Base-by-base conservation (phyloP, 1,140 invertebrate species). In the Zaprionus nigranus region DNA sequence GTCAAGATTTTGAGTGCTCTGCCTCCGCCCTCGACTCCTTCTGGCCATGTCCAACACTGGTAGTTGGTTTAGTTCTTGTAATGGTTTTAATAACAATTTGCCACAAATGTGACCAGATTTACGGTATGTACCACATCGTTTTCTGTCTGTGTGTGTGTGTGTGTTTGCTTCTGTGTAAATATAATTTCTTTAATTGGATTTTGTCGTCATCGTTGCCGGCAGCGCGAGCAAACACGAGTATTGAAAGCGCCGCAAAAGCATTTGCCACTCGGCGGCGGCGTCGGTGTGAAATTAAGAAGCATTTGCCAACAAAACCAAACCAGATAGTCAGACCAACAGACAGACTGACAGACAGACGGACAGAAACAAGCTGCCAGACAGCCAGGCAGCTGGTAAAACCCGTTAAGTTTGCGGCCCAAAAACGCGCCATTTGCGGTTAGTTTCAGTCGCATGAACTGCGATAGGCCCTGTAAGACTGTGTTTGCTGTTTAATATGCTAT, bases 101-200 rank as follows among this genome's bases (percentile, higher is more conserved):
- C 83, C 57, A 69, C 78, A 84, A 83, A 80, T 83, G 81, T 83
- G 82, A 62, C 73, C 79, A 72, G 73, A 60, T 73, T 72, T 78
- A 9, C 40, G 15, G 30, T 30, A 28, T 28, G 26, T 28, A 28
- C 26, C 26, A 36, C 34, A 36, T 36, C 11, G 9, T 2, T 36
- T 12, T 12, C 36, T 60, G 1, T 46, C 58, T 34, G n/a, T 57
- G 4, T 58, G n/a, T 13, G 9, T 34, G 7, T 57, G 4, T 34
- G 9, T 24, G 11, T 51, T 26, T 59, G 22, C 60, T 59, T 79
- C 80, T 82, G 82, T 80, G 83, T 79, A 87, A 87, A 87, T 85
- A 87, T 87, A 87, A 87, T 87, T 87, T 87, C 79, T 87, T 87
- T 87, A 87, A 87, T 87, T 87, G 83, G 83, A 87, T 87, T 87